phyloP scores from a whole-genome alignment of 2,888 invertebrate genomes.

The Eupithecia exiguata region DNA sequence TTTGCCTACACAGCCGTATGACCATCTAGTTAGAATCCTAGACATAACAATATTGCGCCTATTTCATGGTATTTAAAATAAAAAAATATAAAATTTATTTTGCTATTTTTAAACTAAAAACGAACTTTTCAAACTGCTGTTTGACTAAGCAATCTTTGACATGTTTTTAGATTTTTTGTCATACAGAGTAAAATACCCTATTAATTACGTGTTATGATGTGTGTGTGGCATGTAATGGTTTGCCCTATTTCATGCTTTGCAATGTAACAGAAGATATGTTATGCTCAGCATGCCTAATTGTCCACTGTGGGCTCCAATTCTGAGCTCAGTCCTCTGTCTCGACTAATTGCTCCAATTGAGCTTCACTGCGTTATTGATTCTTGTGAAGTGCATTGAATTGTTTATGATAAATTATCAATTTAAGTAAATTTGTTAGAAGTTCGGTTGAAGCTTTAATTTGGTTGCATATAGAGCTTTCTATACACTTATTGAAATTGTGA shows the following conservation, averaged over 20 bases:
- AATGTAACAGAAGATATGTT: background rate
- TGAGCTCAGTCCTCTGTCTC: conserved; percentile 15
- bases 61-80: no score
- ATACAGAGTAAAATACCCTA: no score
- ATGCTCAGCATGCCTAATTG: background rate
- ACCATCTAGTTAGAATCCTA: no score
- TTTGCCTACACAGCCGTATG: no score
- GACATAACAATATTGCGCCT: no score
- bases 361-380: conserved; percentile 26
- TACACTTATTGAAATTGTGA: background rate
- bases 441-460: background rate
- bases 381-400: conserved; percentile 12
- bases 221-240: background rate
- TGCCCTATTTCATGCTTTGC: background rate
- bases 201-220: no score
- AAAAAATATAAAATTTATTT: no score
- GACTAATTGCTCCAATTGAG: conserved; percentile 31
- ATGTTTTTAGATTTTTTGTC: no score
- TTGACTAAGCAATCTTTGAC: no score
- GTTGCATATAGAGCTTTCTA: background rate
- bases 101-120: no score
- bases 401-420: background rate
- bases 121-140: no score
- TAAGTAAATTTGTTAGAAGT: background rate
- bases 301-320: conserved; percentile 6